Conservation (phyloP, 2,797 vertebrate genomes). For the Macropus fuliginosus region DNA sequence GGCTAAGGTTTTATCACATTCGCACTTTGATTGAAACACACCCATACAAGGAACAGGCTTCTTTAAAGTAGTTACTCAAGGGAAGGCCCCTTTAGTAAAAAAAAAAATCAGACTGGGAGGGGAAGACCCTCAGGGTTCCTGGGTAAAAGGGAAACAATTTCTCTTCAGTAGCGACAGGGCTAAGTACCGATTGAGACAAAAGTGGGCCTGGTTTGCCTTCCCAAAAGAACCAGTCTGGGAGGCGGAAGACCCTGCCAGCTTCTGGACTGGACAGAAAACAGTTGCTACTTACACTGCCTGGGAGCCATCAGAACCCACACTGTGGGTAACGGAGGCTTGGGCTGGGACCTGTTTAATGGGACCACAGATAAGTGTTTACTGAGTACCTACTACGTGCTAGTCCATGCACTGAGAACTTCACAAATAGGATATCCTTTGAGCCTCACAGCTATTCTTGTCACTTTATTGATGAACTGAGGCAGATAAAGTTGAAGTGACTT, state of each 20-base stretch:
- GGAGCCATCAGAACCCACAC: background rate
- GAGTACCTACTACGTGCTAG: no score
- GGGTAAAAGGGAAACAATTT: no score
- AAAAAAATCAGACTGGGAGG: no score
- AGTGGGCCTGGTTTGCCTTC: background rate
- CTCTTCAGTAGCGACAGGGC: background rate
- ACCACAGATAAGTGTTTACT: no score
- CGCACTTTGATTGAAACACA: no score
- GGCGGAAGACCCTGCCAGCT: no score
- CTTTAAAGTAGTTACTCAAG: no score
- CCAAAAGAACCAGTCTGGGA: background rate
- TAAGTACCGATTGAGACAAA: background rate
- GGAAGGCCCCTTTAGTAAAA: no score
- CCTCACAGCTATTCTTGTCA: background rate
- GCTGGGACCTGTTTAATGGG: background rate
- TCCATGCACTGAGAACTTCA: no score
- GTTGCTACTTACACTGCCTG: background rate
- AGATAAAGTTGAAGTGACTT: fast-evolving
- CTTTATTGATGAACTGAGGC: background rate
- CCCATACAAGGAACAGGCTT: no score
- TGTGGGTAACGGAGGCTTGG: background rate
- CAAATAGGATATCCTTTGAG: background rate
- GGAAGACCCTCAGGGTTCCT: no score
- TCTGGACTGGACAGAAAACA: background rate
- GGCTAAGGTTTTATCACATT: no score